A percentile compares a stretch with the other conserved stretches of the same genome.
These are phyloP conservation scores for Pseudocheirus occidentalis DNA, from an alignment of 2,797 vertebrate genomes.

Conservation along the genomic window DNA sequence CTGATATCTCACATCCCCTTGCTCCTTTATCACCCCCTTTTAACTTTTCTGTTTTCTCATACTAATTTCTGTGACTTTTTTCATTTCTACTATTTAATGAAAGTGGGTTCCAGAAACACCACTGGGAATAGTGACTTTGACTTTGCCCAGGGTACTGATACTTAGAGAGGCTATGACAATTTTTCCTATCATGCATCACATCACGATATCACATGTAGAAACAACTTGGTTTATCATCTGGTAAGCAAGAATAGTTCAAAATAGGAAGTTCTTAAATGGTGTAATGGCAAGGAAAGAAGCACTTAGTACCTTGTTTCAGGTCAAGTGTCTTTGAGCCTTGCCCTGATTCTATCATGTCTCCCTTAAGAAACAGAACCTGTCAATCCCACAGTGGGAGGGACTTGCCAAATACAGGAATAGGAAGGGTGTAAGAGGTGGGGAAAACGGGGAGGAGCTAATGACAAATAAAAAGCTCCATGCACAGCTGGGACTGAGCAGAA, in stretches of 20 bases:
- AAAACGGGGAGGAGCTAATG: too few relatives aligned
- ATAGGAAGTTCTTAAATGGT: neutral
- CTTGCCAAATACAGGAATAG: too few relatives aligned
- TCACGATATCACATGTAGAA: neutral
- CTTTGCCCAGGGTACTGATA: neutral
- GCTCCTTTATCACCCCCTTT: neutral
- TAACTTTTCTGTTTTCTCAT: constrained; percentile 13
- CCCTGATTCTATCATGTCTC: too few relatives aligned
- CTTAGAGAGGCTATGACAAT: neutral
- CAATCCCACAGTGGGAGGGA: too few relatives aligned
- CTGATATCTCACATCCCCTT: neutral
- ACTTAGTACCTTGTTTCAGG: too few relatives aligned
- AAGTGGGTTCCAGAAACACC: neutral
- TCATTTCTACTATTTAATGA: neutral
- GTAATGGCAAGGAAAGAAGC: too few relatives aligned
- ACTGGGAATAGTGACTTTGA: neutral
- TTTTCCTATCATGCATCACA: neutral
- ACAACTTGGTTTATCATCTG: neutral
- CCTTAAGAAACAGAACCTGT: too few relatives aligned
- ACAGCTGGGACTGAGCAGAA: too few relatives aligned
- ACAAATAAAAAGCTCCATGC: too few relatives aligned
- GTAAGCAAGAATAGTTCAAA: neutral
- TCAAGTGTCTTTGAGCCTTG: too few relatives aligned
- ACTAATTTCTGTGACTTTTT: neutral
- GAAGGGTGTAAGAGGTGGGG: too few relatives aligned